These are phyloP conservation scores for Epinephelus moara DNA, from an alignment of 2,113 vertebrate genomes.

Conservation along the genomic window DNA sequence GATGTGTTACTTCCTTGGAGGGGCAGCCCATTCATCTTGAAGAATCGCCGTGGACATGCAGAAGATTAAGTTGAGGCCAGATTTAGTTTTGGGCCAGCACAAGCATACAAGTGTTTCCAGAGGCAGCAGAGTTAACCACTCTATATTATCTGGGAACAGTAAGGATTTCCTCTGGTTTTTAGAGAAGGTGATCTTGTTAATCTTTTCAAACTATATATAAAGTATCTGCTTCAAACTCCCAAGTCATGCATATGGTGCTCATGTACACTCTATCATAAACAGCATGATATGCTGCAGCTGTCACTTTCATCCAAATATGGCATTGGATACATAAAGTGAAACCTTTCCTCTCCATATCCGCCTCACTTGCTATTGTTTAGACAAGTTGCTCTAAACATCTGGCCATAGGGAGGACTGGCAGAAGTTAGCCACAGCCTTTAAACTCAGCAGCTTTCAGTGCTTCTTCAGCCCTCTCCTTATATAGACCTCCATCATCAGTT, in stretches of 20 bases:
- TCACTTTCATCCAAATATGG: conserved; percentile 71
- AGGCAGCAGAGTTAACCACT: conserved; percentile 16
- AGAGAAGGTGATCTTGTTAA: not conserved
- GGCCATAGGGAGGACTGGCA: conserved; percentile 60
- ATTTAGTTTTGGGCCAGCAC: conserved; percentile 37
- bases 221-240: not conserved
- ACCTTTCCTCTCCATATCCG: conserved; percentile 44
- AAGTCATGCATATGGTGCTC: not conserved
- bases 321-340: conserved; percentile 51
- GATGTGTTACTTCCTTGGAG: conserved; percentile 26
- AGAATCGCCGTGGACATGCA: conserved; percentile 14
- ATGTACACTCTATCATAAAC: conserved; percentile 31
- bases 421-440: conserved; percentile 57
- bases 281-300: conserved; percentile 65
- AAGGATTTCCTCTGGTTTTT: conserved; percentile 19
- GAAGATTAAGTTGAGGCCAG: conserved; percentile 35
- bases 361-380: conserved; percentile 78
- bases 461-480: conserved; percentile 68
- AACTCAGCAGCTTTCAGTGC: conserved; percentile 52
- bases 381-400: conserved; percentile 78
- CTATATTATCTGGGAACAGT: conserved; percentile 9
- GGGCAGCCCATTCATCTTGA: conserved; percentile 31
- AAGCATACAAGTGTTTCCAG: conserved; percentile 40
- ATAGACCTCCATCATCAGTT: conserved; percentile 62
- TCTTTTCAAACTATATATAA: not conserved